Base-by-base conservation (phyloP, 2,113 vertebrate species). In the Castor canadensis region DNA sequence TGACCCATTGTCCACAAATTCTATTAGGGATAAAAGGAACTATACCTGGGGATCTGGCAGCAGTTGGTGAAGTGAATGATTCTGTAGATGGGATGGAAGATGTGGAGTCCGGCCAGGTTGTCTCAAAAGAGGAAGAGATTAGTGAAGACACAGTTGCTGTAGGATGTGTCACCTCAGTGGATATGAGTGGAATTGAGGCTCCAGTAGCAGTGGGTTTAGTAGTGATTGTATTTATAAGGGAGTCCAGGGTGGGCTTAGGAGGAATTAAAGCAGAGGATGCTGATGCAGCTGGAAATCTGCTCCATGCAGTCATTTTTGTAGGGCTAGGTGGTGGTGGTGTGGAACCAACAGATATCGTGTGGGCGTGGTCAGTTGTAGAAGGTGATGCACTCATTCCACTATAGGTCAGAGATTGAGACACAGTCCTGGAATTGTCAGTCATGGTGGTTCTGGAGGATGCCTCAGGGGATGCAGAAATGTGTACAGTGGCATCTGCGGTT, bases 101-200 rank as follows among this genome's bases (percentile, higher is more conserved):
- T 75, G 56, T 95, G 76, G 85, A 83, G n/a, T 90, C 49, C 26
- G 58, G 58, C 90, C 60, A 35, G 0, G 20, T 60, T 77, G 66
- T 86, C 80, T 90, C 80, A 94, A 82, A 92, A 88, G 77, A 84
- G 72, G 96, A 91, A 77, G 45, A 93, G 12, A 56, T 52, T 79
- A 69, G 24, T 79, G 90, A 95, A 93, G 91, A 88, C 62, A 73
- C 60, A 66, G 69, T 62, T 56, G 47, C 32, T 92, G 32, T 80
- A 60, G 83, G 87, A 52, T 89, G 30, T 52, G 30, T 94, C 62
- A 76, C 13, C 69, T 47, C 62, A 24, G 81, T 49, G 32, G 75
- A 24, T 82, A 40, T 60, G 24, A 83, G 56, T 1, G 52, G 69
- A 96, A 93, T 90, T 89, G 69, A 67, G 13, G 54, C 24, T 91